Percentiles rank a stretch among this genome's conserved stretches.
Evolutionary conservation across 2,888 invertebrate genomes (phyloP).

Genomic region (Drosophila tripunctata): DNA sequence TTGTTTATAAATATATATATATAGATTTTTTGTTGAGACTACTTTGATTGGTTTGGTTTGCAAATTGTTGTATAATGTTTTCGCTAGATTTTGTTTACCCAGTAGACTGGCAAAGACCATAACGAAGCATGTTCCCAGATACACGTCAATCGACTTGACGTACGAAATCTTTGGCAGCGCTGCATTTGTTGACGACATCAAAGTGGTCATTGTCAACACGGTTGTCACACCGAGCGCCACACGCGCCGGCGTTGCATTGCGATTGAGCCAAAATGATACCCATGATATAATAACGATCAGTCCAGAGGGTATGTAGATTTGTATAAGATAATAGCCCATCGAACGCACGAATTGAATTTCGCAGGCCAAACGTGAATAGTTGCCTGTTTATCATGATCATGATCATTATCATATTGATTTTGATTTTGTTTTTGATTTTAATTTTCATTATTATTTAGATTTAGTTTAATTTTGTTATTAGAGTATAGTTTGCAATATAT

Average conservation of each 20-base stretch:
- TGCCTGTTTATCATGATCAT: slow-evolving; percentile 87
- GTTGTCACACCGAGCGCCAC: slow-evolving; percentile 97
- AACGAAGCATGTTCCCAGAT: slow-evolving; percentile 98
- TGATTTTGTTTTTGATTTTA: slow-evolving; percentile 27
- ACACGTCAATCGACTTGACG: slow-evolving; percentile 98
- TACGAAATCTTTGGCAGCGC: slow-evolving; percentile 99
- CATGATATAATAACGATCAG: slow-evolving; percentile 98
- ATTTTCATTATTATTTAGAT: slow-evolving; percentile 10
- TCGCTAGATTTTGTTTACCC: slow-evolving; percentile 87
- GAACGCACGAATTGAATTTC: slow-evolving; percentile 98
- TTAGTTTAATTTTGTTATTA: slow-evolving; percentile 10
- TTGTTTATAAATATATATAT: slow-evolving; percentile 11
- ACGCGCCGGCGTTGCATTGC: slow-evolving; percentile 96
- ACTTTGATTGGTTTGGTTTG: slow-evolving; percentile 21
- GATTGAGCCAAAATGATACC: slow-evolving; percentile 98
- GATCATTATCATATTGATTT: slow-evolving; percentile 19
- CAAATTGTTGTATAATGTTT: slow-evolving; percentile 35
- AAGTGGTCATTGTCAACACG: slow-evolving; percentile 98
- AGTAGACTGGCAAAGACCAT: slow-evolving; percentile 99
- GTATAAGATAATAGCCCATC: slow-evolving; percentile 99
- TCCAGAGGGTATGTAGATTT: slow-evolving; percentile 98
- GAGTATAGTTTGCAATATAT: slow-evolving; percentile 3
- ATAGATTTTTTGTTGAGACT: slow-evolving; percentile 11
- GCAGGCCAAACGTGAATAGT: slow-evolving; percentile 97
- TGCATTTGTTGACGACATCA: slow-evolving; percentile 98